Evolutionary conservation across 2,113 vertebrate species (phyloP), one percentile per base, ranked within the genome.

Genomic region (Thinocorus orbignyianus): DNA sequence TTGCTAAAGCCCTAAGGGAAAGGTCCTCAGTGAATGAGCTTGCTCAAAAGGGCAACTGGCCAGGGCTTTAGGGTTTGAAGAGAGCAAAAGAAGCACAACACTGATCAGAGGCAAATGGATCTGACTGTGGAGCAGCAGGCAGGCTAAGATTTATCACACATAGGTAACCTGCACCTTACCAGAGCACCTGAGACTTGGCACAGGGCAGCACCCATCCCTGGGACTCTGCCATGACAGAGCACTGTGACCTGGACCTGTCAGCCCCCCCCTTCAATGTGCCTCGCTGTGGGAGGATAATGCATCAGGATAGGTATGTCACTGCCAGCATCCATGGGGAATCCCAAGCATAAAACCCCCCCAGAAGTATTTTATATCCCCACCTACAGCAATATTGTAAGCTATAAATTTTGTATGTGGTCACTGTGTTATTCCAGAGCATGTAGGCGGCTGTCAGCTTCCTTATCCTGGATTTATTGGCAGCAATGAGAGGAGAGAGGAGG

Each of bases 371-470:
- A 33, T 92, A 89, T 91, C 61, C 52, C 91, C 94, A 92, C 91
- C 94, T 89, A 93, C 81, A 0, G 65, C 77, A 86, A 35, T 68
- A 64, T 35, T 79, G 86, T 17, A 60, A 69, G 65, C 80, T 91
- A 86, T 84, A 92, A 93, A 95, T 95, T 93, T 89, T 92, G 69
- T 44, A 65, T 76, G 77, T 96, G 93, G 94, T 89, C 94, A 95
- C 86, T 81, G 83, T 57, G 48, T 25, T 93, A 41, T 92, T 93
- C 69, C 92, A 89, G 88, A 95, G 24, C 5, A 3, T 31, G 95
- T 92, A 87, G 92, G 94, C 8, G 5, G 86, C 65, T 76, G 86
- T 91, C 91, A 95, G 73, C 48, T 95, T 95, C 91, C 83, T 79
- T 84, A 91, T 88, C 69, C 77, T 64, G 57, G 86, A 89, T 95